phyloP scores from a whole-genome alignment of 1,140 invertebrate genomes.

The Nymphalis io region DNA sequence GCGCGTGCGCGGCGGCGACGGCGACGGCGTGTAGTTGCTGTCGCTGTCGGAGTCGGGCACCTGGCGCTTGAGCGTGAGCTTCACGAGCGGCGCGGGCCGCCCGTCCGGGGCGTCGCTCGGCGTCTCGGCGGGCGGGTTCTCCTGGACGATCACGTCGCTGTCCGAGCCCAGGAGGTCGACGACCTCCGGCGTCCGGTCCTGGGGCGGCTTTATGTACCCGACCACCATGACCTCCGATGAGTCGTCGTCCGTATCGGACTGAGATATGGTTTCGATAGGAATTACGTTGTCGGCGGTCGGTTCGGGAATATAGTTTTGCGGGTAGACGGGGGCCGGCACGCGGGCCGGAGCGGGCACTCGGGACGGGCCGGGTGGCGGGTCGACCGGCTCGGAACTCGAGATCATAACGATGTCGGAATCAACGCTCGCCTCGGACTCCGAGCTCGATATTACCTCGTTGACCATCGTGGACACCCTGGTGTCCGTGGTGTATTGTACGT shows the following conservation, averaged over 20 bases:
- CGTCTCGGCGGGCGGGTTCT: conserved; percentile 44
- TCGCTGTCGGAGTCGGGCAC: conserved; percentile 50
- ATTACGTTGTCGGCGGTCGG: conserved; percentile 56
- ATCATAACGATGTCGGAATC: conserved; percentile 76
- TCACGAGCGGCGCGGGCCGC: conserved; percentile 47
- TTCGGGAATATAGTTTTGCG: conserved; percentile 55
- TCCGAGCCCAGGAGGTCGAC: conserved; percentile 81
- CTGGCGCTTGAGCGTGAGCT: conserved; percentile 56
- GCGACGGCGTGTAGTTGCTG: conserved; percentile 47
- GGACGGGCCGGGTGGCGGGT: conserved; percentile 57
- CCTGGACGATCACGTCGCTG: conserved; percentile 82
- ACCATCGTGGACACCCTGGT: conserved; percentile 59
- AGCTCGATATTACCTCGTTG: conserved; percentile 72
- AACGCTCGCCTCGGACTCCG: conserved; percentile 66
- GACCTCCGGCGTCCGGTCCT: conserved; percentile 81
- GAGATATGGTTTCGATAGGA: conserved; percentile 75
- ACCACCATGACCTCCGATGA: conserved; percentile 75
- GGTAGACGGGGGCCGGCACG: conserved; percentile 53
- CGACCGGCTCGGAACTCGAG: conserved; percentile 55
- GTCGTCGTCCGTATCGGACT: conserved; percentile 75
- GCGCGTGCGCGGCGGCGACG: conserved; percentile 36
- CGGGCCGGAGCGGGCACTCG: conserved; percentile 47
- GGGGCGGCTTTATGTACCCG: conserved; percentile 81
- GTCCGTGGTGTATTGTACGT: conserved; percentile 79
- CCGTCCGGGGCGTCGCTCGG: conserved; percentile 33